Percentiles rank a stretch among this genome's conserved stretches.
phyloP scores from a whole-genome alignment of 92 coral and sea anemone species.

The Virgularia gustaviana region DNA sequence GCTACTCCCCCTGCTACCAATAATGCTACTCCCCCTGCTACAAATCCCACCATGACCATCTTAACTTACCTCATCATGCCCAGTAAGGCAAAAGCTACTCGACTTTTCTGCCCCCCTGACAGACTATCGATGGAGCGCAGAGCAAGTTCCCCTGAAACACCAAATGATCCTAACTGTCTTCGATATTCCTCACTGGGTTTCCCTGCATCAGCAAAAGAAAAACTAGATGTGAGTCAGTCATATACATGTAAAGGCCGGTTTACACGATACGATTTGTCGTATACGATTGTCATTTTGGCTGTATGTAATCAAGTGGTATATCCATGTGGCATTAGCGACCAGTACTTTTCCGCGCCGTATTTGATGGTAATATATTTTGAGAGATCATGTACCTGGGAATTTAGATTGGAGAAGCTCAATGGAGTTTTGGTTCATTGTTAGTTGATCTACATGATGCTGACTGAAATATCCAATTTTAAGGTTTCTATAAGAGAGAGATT shows the following conservation, averaged over 20 bases:
- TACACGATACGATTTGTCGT: too few relatives aligned
- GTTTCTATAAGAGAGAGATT: constrained; percentile 59
- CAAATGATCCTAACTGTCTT: constrained; percentile 77
- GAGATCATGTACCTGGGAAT: constrained; percentile 63
- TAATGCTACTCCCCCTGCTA: too few relatives aligned
- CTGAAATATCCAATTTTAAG: constrained; percentile 80
- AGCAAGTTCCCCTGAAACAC: constrained; percentile 78
- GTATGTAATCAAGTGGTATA: not conserved
- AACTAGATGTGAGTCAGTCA: not conserved
- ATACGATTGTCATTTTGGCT: too few relatives aligned
- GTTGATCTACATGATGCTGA: constrained; percentile 86
- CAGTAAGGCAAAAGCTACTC: constrained; percentile 74
- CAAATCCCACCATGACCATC: too few relatives aligned
- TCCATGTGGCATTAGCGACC: too few relatives aligned
- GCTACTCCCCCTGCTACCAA: too few relatives aligned
- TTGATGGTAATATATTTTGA: too few relatives aligned
- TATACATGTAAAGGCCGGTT: too few relatives aligned
- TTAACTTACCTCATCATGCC: constrained; percentile 70
- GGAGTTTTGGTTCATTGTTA: constrained; percentile 64
- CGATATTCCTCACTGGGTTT: constrained; percentile 65
- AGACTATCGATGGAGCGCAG: constrained; percentile 71
- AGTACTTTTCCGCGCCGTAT: too few relatives aligned
- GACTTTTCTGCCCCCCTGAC: constrained; percentile 88
- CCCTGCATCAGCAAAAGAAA: constrained; percentile 42
- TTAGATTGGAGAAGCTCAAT: constrained; percentile 60